Conservation (phyloP, 1,140 invertebrate species). For the Caenorhabditis remanei region DNA sequence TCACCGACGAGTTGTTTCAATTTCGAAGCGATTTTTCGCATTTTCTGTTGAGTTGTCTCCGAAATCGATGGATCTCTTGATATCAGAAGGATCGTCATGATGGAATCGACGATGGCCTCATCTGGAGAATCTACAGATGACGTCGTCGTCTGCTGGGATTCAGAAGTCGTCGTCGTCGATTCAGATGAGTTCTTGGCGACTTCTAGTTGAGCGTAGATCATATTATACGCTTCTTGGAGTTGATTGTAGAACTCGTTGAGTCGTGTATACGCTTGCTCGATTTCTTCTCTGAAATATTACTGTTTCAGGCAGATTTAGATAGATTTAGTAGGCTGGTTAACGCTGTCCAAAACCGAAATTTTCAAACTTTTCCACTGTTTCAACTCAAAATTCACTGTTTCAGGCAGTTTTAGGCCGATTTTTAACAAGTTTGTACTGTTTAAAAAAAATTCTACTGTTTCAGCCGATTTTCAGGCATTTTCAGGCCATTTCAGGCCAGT, state of each 20-base stretch:
- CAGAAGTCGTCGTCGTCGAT: background rate
- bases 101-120: background rate
- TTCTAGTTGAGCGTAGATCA: constrained; percentile 47
- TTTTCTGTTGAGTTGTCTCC: background rate
- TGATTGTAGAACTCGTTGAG: constrained; percentile 63
- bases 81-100: constrained; percentile 22
- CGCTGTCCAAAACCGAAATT: no score
- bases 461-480: no score
- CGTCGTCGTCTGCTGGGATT: background rate
- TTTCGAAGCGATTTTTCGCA: constrained; percentile 40
- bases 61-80: background rate
- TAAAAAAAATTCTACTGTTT: no score
- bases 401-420: no score
- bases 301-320: no score
- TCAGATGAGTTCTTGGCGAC: background rate
- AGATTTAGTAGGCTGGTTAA: no score
- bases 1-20: constrained; percentile 19
- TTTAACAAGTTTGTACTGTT: no score
- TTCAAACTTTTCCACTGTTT: no score
- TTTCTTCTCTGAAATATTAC: constrained; percentile 55
- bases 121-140: background rate
- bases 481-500: no score
- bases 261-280: constrained; percentile 58
- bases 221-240: constrained; percentile 64
- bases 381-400: no score